These are phyloP conservation scores for Sarcophaga carnaria DNA, from an alignment of 2,888 invertebrate genomes.

Conservation along the genomic window DNA sequence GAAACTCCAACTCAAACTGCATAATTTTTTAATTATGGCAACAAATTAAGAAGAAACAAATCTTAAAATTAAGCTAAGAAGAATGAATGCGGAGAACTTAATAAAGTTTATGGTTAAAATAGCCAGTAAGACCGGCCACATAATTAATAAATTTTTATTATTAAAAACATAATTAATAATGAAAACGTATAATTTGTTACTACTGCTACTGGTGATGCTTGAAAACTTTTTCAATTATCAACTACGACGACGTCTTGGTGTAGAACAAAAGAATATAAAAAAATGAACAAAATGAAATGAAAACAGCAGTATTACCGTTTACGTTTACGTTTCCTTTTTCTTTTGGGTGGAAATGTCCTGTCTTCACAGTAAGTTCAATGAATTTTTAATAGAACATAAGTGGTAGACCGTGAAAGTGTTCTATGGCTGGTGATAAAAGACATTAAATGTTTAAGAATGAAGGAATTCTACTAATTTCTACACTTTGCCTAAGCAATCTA, in stretches of 20 bases:
- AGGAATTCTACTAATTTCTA: slow-evolving; percentile 12
- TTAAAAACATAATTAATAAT: slow-evolving; percentile 60
- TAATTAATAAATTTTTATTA: slow-evolving; percentile 66
- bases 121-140: slow-evolving; percentile 11
- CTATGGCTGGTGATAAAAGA: slow-evolving; percentile 55
- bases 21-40: slow-evolving; percentile 62
- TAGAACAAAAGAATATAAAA: not conserved
- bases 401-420: slow-evolving; percentile 65
- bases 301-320: not conserved
- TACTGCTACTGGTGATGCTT: not conserved
- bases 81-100: slow-evolving; percentile 14
- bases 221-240: slow-evolving; percentile 66
- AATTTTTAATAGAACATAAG: slow-evolving; percentile 16
- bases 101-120: slow-evolving; percentile 33
- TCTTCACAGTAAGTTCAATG: slow-evolving; percentile 25
- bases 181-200: slow-evolving; percentile 45
- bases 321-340: not conserved
- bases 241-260: not conserved
- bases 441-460: slow-evolving; percentile 36
- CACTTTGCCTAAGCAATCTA: not conserved
- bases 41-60: slow-evolving; percentile 52
- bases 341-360: not conserved
- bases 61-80: slow-evolving; percentile 16
- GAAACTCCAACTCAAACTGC: slow-evolving; percentile 1
- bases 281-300: not conserved